These are phyloP conservation scores for Connochaetes taurinus DNA, from an alignment of 2,113 vertebrate species.

Conservation along the genomic window DNA sequence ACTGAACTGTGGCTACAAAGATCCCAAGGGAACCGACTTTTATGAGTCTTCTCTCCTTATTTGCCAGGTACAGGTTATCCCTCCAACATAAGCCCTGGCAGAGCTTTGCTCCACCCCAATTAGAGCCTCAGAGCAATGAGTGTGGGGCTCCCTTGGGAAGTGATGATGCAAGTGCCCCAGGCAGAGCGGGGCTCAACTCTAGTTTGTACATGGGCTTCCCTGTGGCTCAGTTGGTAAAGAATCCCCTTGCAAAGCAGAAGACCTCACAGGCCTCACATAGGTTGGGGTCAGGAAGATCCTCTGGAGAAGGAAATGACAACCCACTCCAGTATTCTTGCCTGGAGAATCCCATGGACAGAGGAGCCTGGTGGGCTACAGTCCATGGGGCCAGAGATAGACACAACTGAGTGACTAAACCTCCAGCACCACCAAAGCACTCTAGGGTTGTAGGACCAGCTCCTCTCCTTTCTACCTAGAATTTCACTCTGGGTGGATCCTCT, in stretches of 20 bases:
- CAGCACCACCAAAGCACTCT: not conserved
- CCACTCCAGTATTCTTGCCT: not conserved
- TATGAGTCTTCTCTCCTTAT: not conserved
- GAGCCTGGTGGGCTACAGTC: not conserved
- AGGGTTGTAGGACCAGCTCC: not conserved
- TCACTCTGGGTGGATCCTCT: not conserved
- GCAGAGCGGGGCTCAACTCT: not conserved
- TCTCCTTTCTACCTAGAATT: not conserved
- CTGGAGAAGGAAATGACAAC: not conserved
- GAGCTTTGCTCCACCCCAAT: not conserved
- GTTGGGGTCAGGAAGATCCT: not conserved
- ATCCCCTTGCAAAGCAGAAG: not conserved
- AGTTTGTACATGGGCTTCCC: not conserved
- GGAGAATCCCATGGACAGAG: not conserved
- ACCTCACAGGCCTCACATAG: not conserved
- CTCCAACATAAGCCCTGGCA: not conserved
- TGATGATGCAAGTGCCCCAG: too few species aligned
- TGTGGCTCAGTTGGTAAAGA: not conserved
- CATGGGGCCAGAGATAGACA: not conserved
- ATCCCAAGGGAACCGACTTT: fast-evolving
- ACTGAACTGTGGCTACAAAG: not conserved
- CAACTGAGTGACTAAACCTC: not conserved
- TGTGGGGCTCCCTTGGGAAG: not conserved
- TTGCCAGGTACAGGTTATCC: fast-evolving
- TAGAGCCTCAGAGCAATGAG: not conserved